Conservation (phyloP, 2,113 vertebrate genomes). For the Poicephalus meyeri region DNA sequence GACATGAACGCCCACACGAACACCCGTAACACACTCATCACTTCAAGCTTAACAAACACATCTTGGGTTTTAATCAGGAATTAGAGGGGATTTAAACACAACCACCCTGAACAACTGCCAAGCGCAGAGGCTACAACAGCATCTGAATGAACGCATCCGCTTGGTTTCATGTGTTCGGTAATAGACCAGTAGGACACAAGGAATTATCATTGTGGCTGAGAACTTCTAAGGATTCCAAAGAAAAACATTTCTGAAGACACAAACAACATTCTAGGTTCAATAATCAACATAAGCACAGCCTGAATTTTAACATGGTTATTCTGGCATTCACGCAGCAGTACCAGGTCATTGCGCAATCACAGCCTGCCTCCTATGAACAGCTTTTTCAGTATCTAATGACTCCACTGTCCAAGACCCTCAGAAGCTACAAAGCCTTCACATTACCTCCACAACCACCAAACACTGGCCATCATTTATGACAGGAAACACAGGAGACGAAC, state of each 20-base stretch:
- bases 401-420: fast-evolving
- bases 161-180: background rate
- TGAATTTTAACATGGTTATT: background rate
- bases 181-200: background rate
- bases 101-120: background rate
- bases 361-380: fast-evolving
- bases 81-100: background rate
- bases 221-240: background rate
- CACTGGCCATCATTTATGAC: fast-evolving
- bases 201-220: background rate
- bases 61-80: background rate
- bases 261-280: background rate
- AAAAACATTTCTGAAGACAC: background rate
- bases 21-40: fast-evolving
- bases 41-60: fast-evolving
- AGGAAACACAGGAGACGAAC: background rate
- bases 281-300: background rate
- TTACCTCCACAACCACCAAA: background rate
- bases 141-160: background rate
- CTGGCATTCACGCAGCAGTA: background rate
- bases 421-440: background rate
- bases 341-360: fast-evolving
- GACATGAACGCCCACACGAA: background rate
- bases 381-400: background rate
- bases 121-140: background rate